These are phyloP conservation scores for Scaptomyza parva DNA, from an alignment of 2,888 invertebrate species.

Conservation along the genomic window DNA sequence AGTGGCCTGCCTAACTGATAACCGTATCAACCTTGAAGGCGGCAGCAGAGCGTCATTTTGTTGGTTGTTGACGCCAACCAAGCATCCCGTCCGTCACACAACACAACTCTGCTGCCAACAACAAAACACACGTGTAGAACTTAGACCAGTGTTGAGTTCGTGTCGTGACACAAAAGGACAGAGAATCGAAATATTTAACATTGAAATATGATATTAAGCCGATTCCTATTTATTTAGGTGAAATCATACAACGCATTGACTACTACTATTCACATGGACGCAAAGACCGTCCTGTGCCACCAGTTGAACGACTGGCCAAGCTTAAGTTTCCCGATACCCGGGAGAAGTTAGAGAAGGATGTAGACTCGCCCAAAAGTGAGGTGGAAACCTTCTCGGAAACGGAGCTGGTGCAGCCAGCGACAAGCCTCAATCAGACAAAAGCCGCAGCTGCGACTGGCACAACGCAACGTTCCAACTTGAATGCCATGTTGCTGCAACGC, in stretches of 20 bases:
- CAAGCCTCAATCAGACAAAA: conserved; percentile 56
- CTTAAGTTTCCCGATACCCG: conserved; percentile 74
- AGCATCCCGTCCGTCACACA: conserved; percentile 8
- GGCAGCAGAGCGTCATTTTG: conserved; percentile 42
- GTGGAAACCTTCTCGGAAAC: conserved; percentile 82
- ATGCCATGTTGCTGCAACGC: conserved; percentile 69
- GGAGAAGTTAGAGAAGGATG: conserved; percentile 51
- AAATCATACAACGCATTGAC: conserved; percentile 81
- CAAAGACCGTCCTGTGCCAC: conserved; percentile 26
- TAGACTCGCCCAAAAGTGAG: conserved; percentile 71
- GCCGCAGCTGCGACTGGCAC: conserved; percentile 44
- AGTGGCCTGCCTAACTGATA: conserved; percentile 55
- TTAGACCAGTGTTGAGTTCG: neutral
- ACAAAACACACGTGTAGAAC: conserved; percentile 21
- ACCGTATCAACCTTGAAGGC: conserved; percentile 68
- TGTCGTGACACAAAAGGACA: neutral
- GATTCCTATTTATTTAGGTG: conserved; percentile 58
- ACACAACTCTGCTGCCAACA: conserved; percentile 10
- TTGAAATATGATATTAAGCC: too few relatives aligned
- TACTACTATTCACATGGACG: conserved; percentile 70
- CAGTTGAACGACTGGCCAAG: conserved; percentile 49
- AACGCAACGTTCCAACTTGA: conserved; percentile 52
- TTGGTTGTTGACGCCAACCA: conserved; percentile 49
- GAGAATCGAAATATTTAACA: too few relatives aligned
- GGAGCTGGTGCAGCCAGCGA: conserved; percentile 58